Evolutionary conservation across 2,888 invertebrate genomes (phyloP), one percentile per base, ranked within the genome.

Genomic region (Neria commutata): DNA sequence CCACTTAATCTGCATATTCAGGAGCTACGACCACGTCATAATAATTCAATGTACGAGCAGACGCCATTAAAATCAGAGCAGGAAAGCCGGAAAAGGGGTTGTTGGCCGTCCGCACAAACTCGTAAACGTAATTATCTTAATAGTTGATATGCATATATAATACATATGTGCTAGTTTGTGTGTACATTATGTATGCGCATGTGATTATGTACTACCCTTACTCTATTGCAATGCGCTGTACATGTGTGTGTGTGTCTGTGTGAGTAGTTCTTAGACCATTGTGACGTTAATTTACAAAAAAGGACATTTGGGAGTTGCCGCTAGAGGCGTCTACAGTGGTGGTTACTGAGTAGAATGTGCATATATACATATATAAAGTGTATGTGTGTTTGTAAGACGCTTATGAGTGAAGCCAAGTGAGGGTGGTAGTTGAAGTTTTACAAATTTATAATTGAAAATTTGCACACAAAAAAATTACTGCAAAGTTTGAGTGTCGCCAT

Each of bases 1-100:
- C n/a, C n/a, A n/a, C n/a, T n/a, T n/a, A n/a, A n/a, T n/a, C n/a
- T n/a, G n/a, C n/a, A n/a, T n/a, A n/a, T n/a, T n/a, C n/a, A n/a
- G n/a, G n/a, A n/a, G n/a, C n/a, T n/a, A n/a, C n/a, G n/a, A n/a
- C n/a, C n/a, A n/a, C n/a, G n/a, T n/a, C n/a, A n/a, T n/a, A n/a
- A n/a, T n/a, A n/a, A n/a, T n/a, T n/a, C n/a, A n/a, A n/a, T n/a
- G n/a, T n/a, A n/a, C n/a, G n/a, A 56, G 56, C 56, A 57, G 57
- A 21, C 64, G 65, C 67, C 67, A 67, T 67, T 67, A 62, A 64
- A 65, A 67, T 65, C 67, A 64, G 50, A 55, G 54, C 48, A 53
- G 56, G 33, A 42, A 11, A 29, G 52, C 25, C 29, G 23, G 21
- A 54, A 60, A 64, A 63, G 60, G 66, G 66, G 65, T 65, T 63